phyloP scores from a whole-genome alignment of 64 coral and sea anemone species.

The Pachyseris speciosa region DNA sequence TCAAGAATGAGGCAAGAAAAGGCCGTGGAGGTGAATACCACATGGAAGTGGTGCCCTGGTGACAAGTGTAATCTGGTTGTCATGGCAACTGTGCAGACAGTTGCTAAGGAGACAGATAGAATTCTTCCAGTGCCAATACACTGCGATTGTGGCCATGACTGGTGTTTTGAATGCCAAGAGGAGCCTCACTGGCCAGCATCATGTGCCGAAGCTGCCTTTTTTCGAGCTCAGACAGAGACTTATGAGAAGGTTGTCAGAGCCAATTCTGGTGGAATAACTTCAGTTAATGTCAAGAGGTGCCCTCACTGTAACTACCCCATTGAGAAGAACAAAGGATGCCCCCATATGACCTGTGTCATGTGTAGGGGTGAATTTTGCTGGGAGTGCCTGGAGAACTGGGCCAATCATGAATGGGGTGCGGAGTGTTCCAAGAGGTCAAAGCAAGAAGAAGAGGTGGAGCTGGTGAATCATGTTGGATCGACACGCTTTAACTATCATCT shows the following conservation, averaged over 20 bases:
- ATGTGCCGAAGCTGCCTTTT: constrained; percentile 70
- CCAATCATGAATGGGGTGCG: neutral
- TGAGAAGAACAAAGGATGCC: constrained; percentile 76
- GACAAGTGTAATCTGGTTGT: constrained; percentile 50
- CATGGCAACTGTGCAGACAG: neutral
- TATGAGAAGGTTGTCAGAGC: constrained; percentile 5
- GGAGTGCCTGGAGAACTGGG: constrained; percentile 59
- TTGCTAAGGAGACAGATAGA: no score
- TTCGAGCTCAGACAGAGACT: constrained; percentile 43
- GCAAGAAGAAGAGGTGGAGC: constrained; percentile 71
- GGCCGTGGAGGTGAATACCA: constrained; percentile 33
- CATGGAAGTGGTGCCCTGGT: constrained; percentile 68
- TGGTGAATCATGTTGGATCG: constrained; percentile 43
- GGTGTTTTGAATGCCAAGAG: constrained; percentile 88
- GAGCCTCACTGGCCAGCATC: constrained; percentile 92
- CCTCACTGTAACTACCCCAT: constrained; percentile 69
- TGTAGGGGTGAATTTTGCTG: constrained; percentile 72
- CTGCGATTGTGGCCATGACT: constrained; percentile 66
- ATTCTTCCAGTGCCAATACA: constrained; percentile 54
- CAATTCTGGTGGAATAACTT: constrained; percentile 63
- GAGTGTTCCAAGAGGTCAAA: neutral
- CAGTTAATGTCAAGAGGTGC: constrained; percentile 61
- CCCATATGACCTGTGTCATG: constrained; percentile 66
- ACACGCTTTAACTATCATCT: constrained; percentile 60
- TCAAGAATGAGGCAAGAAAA: constrained; percentile 1